phyloP scores from a whole-genome alignment of 1,140 invertebrate species.

The Armadillidium nasatum region DNA sequence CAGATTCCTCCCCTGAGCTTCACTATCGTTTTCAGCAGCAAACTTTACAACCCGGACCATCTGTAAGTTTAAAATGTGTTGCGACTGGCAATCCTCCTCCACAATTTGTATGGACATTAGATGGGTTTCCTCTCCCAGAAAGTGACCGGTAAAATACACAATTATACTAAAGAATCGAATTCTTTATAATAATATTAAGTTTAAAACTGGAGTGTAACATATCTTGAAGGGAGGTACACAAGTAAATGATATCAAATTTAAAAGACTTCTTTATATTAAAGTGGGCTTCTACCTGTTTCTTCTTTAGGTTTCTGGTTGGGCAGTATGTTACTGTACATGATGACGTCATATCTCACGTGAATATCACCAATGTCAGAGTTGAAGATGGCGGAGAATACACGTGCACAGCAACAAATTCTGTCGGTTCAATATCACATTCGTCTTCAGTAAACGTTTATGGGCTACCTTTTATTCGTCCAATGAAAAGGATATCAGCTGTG shows the following conservation, averaged over 20 bases:
- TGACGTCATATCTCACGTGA: slow-evolving; percentile 89
- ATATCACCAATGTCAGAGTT: slow-evolving; percentile 79
- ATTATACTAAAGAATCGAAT: background rate
- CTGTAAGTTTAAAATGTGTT: slow-evolving; percentile 76
- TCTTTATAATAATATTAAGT: background rate
- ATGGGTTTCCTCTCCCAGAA: slow-evolving; percentile 50
- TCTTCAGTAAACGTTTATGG: slow-evolving; percentile 81
- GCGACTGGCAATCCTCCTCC: slow-evolving; percentile 76
- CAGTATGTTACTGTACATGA: slow-evolving; percentile 76
- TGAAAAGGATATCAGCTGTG: slow-evolving; percentile 52
- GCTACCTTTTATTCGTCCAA: slow-evolving; percentile 48
- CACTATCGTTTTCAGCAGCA: slow-evolving; percentile 77
- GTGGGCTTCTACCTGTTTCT: no score
- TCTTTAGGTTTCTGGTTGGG: slow-evolving; percentile 70
- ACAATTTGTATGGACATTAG: slow-evolving; percentile 52
- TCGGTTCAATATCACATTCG: slow-evolving; percentile 67
- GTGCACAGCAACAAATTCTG: slow-evolving; percentile 77
- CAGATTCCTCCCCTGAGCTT: slow-evolving; percentile 59
- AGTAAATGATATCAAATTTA: no score
- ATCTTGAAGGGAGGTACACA: no score
- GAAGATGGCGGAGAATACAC: slow-evolving; percentile 88
- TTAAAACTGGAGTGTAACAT: no score
- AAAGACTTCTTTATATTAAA: no score
- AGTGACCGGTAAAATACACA: slow-evolving; percentile 35
- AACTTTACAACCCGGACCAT: slow-evolving; percentile 74